Base-by-base conservation (phyloP, 2,113 vertebrate species). In the Ageneiosus marmoratus region DNA sequence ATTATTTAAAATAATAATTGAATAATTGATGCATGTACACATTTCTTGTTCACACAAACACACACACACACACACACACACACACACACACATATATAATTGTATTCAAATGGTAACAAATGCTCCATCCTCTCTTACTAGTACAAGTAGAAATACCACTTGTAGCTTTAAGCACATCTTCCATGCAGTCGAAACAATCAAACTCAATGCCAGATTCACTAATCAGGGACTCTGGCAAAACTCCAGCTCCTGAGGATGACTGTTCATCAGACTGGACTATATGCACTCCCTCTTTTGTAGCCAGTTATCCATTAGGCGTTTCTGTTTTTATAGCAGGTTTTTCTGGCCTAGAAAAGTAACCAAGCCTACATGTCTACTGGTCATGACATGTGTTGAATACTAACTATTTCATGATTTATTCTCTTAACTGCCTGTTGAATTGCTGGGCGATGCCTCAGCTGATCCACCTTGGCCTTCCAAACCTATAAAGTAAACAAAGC, bases 351-450 rank as follows among this genome's bases (percentile, higher is more conserved):
- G 4, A 75, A 16, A 18, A 51, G 48, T 22, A 75, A 53, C 72
- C 72, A 75, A 75, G 16, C 72, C 48, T 27, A 75, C 48, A 75
- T 5, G 9, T 53, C 72, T 75, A 53, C 48, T 75, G 72, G 72
- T 75, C 72, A 75, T 34, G 48, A 75, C 72, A 75, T 34, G 72
- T 53, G 18, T 22, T 34, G 29, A 75, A 34, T 29, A 32, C 72
- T 50, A 18, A 13, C 15, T 74, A 20, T 34, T 53, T 29, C 48
- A 27, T 75, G 27, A 74, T 74, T 51, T 32, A 53, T 53, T 75
- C 44, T 9, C 29, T 75, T 48, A 3, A 34, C 27, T 75, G 48
- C 48, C 46, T 18, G 48, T 20, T 34, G 72, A 16, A 73, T 73
- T 48, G 4, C 69, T 27, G 44, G 22, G n/a, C 48, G 24, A 75